A percentile compares a stretch with the other conserved stretches of the same genome.
These are phyloP conservation scores for Apteryx mantelli DNA, from an alignment of 2,113 vertebrate species.

Conservation along the genomic window DNA sequence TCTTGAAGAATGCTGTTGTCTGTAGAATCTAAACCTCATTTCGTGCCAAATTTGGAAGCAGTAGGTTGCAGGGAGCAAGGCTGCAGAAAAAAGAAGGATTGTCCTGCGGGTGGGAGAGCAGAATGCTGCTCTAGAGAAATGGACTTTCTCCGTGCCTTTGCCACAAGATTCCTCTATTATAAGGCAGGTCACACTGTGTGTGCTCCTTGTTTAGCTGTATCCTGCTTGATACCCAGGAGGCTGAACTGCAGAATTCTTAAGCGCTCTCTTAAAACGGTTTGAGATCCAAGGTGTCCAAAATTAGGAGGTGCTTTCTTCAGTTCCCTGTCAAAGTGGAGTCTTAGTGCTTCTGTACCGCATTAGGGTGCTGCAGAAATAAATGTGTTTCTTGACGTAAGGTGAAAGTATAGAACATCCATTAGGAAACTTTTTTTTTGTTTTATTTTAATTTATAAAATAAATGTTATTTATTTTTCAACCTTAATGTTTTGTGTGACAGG, in stretches of 20 bases:
- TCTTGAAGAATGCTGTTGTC: neutral
- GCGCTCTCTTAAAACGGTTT: neutral
- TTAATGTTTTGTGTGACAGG: neutral
- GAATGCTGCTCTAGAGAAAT: neutral
- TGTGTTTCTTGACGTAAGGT: conserved; percentile 16
- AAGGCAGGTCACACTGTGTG: neutral
- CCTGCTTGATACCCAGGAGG: neutral
- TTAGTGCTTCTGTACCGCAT: neutral
- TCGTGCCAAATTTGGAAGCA: neutral
- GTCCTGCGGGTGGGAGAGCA: neutral
- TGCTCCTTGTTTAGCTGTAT: neutral
- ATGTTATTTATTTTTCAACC: neutral
- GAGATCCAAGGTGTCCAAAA: neutral
- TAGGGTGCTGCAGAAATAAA: conserved; percentile 9
- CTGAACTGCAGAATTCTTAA: neutral
- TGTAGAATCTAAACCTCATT: neutral
- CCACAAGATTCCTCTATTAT: neutral
- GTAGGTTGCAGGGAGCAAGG: neutral
- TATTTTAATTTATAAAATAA: neutral
- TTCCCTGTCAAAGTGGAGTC: neutral
- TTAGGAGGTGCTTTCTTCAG: neutral
- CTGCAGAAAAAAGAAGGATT: neutral
- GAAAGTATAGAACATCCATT: neutral
- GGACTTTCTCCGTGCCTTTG: neutral
- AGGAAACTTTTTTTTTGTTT: neutral